A percentile compares a stretch with the other conserved stretches of the same genome.
Conservation (phyloP, 2,113 vertebrate species). For the Excalfactoria chinensis region DNA sequence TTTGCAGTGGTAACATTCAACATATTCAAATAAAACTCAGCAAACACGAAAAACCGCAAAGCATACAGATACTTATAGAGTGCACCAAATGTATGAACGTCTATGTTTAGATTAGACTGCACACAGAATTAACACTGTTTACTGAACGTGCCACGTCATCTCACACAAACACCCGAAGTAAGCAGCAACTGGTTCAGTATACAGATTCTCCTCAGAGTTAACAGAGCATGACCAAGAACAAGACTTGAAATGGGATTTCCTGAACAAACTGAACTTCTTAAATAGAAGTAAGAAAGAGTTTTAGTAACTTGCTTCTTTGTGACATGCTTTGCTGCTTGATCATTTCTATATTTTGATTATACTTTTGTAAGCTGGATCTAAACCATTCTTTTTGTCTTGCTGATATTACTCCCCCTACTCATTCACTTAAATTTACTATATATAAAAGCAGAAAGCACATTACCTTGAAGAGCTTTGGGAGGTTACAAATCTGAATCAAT, state of each 20-base stretch:
- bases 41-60: background rate
- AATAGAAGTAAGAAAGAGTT: background rate
- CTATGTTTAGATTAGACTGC: constrained; percentile 8
- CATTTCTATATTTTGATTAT: background rate
- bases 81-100: background rate
- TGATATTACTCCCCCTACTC: background rate
- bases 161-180: background rate
- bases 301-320: background rate
- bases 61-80: background rate
- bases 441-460: constrained; percentile 1
- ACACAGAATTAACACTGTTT: background rate
- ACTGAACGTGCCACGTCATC: background rate
- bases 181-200: background rate
- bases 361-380: background rate
- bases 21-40: background rate
- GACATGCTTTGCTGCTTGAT: background rate
- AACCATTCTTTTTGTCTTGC: background rate
- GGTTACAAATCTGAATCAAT: constrained; percentile 63
- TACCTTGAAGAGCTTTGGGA: constrained; percentile 21
- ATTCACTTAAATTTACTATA: constrained; percentile 37
- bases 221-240: background rate
- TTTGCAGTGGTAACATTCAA: background rate
- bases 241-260: background rate
- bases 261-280: background rate
- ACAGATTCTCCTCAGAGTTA: background rate